These are phyloP conservation scores for Baccha elongata DNA, from an alignment of 2,888 invertebrate genomes.

Conservation along the genomic window DNA sequence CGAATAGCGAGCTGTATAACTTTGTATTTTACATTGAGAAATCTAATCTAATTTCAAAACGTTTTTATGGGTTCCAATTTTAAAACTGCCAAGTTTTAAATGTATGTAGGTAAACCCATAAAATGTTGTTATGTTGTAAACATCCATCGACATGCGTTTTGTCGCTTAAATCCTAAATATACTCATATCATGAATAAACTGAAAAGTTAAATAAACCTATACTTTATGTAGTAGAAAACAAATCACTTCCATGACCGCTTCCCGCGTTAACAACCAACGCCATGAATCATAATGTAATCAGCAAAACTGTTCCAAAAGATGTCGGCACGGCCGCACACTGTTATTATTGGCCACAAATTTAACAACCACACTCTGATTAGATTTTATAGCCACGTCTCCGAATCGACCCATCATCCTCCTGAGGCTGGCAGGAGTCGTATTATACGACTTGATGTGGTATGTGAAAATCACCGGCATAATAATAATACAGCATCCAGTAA, in stretches of 20 bases:
- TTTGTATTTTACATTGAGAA: too few species aligned
- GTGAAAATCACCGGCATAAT: conserved; percentile 65
- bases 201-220: too few species aligned
- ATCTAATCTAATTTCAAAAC: too few species aligned
- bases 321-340: conserved; percentile 68
- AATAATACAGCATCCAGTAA: conserved; percentile 42
- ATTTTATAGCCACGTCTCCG: conserved; percentile 59
- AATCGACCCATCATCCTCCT: conserved; percentile 23
- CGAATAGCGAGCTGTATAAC: too few species aligned
- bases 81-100: too few species aligned
- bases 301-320: conserved; percentile 48
- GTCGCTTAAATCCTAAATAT: too few species aligned
- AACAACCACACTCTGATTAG: conserved; percentile 71
- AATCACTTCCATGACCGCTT: conserved; percentile 6
- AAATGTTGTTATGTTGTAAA: too few species aligned
- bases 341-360: conserved; percentile 73
- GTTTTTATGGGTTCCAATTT: too few species aligned
- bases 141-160: too few species aligned
- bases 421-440: conserved; percentile 10
- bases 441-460: conserved; percentile 25
- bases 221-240: too few species aligned
- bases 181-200: too few species aligned
- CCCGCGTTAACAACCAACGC: conserved; percentile 24
- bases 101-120: too few species aligned
- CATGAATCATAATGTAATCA: conserved; percentile 67